These are phyloP conservation scores for Chondrosia reniformis DNA, from an alignment of 37 sponge, comb jelly and placozoan species.

Conservation along the genomic window DNA sequence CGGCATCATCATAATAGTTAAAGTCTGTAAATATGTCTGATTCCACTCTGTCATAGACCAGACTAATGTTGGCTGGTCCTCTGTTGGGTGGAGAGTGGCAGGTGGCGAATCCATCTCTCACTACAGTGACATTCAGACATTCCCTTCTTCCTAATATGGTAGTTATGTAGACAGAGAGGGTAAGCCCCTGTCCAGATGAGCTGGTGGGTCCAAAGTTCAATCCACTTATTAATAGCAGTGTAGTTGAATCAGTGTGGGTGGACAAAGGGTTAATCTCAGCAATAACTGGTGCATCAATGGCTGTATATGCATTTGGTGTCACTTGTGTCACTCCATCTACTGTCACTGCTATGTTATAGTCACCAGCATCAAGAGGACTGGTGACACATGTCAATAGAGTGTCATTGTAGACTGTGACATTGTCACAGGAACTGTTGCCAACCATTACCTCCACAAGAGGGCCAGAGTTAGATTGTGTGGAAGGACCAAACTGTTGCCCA, in stretches of 20 bases:
- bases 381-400: constrained; percentile 64
- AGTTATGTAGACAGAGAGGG: constrained; percentile 37
- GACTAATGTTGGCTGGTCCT: constrained; percentile 64
- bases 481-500: constrained; percentile 86
- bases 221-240: constrained; percentile 64
- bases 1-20: constrained; percentile 80
- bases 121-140: constrained; percentile 54
- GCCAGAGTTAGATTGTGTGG: constrained; percentile 54
- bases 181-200: constrained; percentile 32
- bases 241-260: constrained; percentile 43
- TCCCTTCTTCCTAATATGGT: constrained; percentile 36
- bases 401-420: constrained; percentile 61
- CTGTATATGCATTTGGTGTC: constrained; percentile 30
- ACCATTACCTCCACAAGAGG: constrained; percentile 70
- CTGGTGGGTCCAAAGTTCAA: constrained; percentile 72
- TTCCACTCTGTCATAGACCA: constrained; percentile 54
- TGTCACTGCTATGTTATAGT: constrained; percentile 55
- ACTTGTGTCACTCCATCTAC: constrained; percentile 65
- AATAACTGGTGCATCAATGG: constrained; percentile 56
- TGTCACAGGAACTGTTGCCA: constrained; percentile 50
- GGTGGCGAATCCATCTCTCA: constrained; percentile 48
- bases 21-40: constrained; percentile 32
- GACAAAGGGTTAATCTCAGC: constrained; percentile 46
- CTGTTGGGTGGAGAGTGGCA: constrained; percentile 68
- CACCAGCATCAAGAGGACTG: constrained; percentile 32